Evolutionary conservation across 2,888 invertebrate genomes (phyloP), one percentile per base, ranked within the genome.

Genomic region (Drosophila conformis): DNA sequence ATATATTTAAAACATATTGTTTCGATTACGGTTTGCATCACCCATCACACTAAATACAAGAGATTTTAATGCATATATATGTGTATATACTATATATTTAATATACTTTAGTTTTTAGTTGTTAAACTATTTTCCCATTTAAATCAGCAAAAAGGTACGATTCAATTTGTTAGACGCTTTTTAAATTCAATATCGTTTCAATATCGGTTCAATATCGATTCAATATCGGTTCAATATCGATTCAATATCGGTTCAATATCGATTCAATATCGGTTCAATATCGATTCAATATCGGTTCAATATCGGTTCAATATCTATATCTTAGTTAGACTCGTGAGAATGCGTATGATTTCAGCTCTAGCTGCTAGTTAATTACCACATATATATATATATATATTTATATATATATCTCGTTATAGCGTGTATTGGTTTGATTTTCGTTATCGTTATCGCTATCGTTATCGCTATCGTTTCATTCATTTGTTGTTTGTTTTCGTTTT

Each of bases 61-160:
- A 76, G 61, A 71, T 29, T 73, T 73, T 56, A 61, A 64, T 64
- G 49, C 40, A 69, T 66, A 62, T 70, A 62, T 69, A 33, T 65
- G 29, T 68, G 40, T 61, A 31, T 64, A 36, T 61, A 52, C 46
- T 61, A 51, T 29, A 31, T 56, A 56, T 56, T 56, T 40, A 40
- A 56, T 56, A n/a, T 49, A 49, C 1, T 49, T 42, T 40, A 31
- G 56, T 57, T 29, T 18, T 40, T 31, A 31, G n/a, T 56, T 56
- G 4, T 38, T 56, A 40, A 36, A 18, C 25, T 70, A 57, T n/a
- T 52, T 21, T 69, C 58, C 52, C 69, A 65, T 76, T 69, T 70
- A 82, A 87, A 88, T 89, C 82, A 85, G 85, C 87, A 89, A 85
- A 87, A 87, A 88, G 87, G 87, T 88, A 89, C 87, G 67, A 85